A percentile compares a stretch with the other conserved stretches of the same genome.
Evolutionary conservation across 2,113 vertebrate species (phyloP).

Genomic region (Daubentonia madagascariensis): DNA sequence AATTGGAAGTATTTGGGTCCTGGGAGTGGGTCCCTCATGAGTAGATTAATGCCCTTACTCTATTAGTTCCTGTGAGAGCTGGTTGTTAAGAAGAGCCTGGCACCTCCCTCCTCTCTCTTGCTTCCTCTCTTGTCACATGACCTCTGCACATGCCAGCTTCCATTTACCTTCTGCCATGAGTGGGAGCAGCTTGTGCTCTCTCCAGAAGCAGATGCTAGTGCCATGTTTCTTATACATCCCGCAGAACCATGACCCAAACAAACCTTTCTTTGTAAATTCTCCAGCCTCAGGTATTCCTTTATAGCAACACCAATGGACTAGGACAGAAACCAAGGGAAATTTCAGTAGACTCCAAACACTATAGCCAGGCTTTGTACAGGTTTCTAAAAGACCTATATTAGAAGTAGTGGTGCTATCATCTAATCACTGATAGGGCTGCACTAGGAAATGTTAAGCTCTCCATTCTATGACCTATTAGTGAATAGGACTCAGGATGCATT

Average conservation of each 20-base stretch:
- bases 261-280: neutral
- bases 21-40: neutral
- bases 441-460: neutral
- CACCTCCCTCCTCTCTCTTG: neutral
- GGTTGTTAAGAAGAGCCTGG: neutral
- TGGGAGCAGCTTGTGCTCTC: neutral
- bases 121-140: neutral
- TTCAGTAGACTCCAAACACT: neutral
- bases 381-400: neutral
- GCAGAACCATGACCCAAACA: neutral
- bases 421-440: too few species aligned
- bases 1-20: neutral
- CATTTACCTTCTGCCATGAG: neutral
- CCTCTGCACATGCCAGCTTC: neutral
- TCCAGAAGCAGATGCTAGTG: neutral
- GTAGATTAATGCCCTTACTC: neutral
- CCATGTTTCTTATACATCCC: neutral
- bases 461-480: neutral
- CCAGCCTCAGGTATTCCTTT: neutral
- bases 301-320: neutral
- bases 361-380: neutral
- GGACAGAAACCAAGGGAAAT: neutral
- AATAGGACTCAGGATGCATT: neutral
- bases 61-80: neutral
- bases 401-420: neutral